Base-by-base conservation (phyloP, 2,888 invertebrate species). In the Toxonevra muliebris region DNA sequence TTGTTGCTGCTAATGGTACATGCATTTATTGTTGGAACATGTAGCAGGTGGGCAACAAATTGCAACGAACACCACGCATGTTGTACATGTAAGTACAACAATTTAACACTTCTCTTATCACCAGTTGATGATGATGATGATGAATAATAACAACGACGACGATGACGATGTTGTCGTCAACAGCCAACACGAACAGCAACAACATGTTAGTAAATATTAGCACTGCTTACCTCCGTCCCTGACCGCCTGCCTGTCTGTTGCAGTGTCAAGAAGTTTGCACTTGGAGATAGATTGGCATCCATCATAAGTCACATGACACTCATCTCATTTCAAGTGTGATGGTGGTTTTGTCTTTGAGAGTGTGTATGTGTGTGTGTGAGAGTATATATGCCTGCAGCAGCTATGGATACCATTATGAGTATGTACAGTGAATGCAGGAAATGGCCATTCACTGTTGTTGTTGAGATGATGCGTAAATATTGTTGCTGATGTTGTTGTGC, bases 271-370 rank as follows among this genome's bases (percentile, higher is more conserved):
- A 63, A 64, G 59, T 66, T 41, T 67, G 52, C 65, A 65, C 13
- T 64, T 68, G 64, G 53, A 62, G 69, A 69, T 66, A 61, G 66
- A 69, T 69, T 69, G 61, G 61, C 61, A 69, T 66, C 69, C 69
- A 63, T 69, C 66, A 69, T 66, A 66, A 66, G 63, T 30, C 66
- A 69, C 66, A 64, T 66, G 62, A 55, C 61, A 61, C 61, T 53
- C 50, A 54, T 48, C 50, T n/a, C 30, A 30, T 30, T 30, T 17
- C 42, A 40, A 58, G 43, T 54, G 45, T 48, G 30, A 50, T 58
- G 42, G 19, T 55, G 13, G 20, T 4, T 48, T n/a, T 13, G 13
- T 55, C 10, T 12, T 12, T 10, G 50, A n/a, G 13, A 30, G 10
- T 45, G 20, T 13, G 13, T 55, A n/a, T 12, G 12, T 10, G 52